These are phyloP conservation scores for Neoitamus cyanurus DNA, from an alignment of 2,888 invertebrate species.

Conservation along the genomic window DNA sequence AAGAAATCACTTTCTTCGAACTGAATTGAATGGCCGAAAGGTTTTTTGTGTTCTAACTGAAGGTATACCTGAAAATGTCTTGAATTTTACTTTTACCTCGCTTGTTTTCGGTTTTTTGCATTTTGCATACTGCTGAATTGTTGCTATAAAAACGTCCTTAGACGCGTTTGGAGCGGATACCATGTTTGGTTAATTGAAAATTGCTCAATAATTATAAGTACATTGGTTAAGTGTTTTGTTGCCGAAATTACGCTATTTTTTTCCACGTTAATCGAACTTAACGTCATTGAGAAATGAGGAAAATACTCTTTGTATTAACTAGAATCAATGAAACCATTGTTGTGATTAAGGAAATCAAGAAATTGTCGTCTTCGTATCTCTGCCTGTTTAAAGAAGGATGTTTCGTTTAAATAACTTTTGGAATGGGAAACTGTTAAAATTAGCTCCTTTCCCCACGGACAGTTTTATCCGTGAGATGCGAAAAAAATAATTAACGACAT, in stretches of 20 bases:
- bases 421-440: constrained; percentile 34
- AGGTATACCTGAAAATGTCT: neutral
- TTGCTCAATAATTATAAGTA: neutral
- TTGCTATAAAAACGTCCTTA: neutral
- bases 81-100: neutral
- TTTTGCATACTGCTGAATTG: neutral
- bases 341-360: neutral
- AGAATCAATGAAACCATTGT: constrained; percentile 54
- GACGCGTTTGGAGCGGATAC: constrained; percentile 38
- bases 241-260: neutral
- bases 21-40: constrained; percentile 6
- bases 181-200: constrained; percentile 12
- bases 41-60: constrained; percentile 11
- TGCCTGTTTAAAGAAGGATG: neutral
- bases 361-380: neutral
- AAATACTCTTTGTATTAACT: constrained; percentile 54
- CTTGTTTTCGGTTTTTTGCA: neutral
- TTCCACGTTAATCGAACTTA: neutral
- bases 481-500: constrained; percentile 13
- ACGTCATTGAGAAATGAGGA: constrained; percentile 49
- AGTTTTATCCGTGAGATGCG: neutral
- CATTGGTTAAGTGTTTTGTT: constrained; percentile 6
- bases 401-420: constrained; percentile 18
- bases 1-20: neutral
- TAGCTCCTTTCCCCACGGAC: neutral